Evolutionary conservation across 2,888 invertebrate genomes (phyloP), one percentile per base, ranked within the genome.

Genomic region (Andrena camellia): DNA sequence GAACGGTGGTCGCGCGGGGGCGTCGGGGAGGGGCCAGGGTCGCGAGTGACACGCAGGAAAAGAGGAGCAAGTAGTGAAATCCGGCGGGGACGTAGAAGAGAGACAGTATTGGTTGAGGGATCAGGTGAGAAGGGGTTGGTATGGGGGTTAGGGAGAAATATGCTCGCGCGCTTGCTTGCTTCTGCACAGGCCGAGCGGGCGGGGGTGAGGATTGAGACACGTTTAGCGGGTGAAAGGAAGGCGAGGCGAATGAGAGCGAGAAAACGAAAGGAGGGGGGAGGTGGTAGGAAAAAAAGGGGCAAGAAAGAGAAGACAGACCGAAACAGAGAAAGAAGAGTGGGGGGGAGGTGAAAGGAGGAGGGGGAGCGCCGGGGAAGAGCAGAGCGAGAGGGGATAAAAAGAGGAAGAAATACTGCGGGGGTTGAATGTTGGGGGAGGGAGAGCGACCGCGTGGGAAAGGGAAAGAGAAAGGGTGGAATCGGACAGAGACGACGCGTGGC

Each of bases 121-220:
- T 85, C 85, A 74, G 77, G 81, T 75, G 76, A 87, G 76, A 81
- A 85, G 69, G 81, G 72, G 67, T 66, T 64, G 69, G 72, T 74
- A 66, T 54, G 78, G 77, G 78, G 83, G 83, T 86, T 78, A 73
- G 66, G 59, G 82, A 84, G 72, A 86, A 88, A 84, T 86, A 79
- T 88, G 78, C 80, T 77, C 81, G 74, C 60, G 73, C 73, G 67
- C 35, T 77, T 59, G 80, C 54, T 75, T 73, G 70, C 33, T 50
- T 75, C 69, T 63, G 71, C 71, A 67, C 60, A 79, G 62, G 35
- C 70, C 79, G 35, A 48, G 2, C 1, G 59, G 54, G 35, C n/a
- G 20, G 54, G 57, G 52, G 66, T 42, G 86, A 66, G 64, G 69
- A 74, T 74, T 54, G 74, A 71, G 69, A 54, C 59, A n/a, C 75